Conservation (phyloP, 2,888 invertebrate species). For the Bibio marci region DNA sequence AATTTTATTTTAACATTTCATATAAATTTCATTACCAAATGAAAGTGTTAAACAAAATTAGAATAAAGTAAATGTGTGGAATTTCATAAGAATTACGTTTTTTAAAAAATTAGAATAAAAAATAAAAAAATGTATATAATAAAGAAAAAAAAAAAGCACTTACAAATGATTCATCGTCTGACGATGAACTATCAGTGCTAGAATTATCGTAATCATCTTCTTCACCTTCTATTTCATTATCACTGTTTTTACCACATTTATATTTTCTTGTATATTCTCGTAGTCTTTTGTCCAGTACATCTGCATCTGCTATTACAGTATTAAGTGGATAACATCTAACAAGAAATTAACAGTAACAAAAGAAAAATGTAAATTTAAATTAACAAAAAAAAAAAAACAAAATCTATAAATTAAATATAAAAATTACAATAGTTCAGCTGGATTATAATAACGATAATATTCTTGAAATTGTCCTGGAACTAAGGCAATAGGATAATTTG, state of each 20-base stretch:
- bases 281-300: slow-evolving; percentile 10
- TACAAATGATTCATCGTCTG: slow-evolving; percentile 8
- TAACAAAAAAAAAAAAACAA: not conserved
- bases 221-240: not conserved
- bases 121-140: too few species aligned
- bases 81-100: too few species aligned
- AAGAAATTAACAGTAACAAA: not conserved
- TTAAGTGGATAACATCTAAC: slow-evolving; percentile 77
- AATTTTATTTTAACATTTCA: too few species aligned
- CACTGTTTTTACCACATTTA: not conserved
- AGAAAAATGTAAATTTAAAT: too few species aligned
- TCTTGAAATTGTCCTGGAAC: slow-evolving; percentile 95
- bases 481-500: slow-evolving; percentile 77
- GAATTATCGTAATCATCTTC: slow-evolving; percentile 17
- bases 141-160: too few species aligned
- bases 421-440: slow-evolving; percentile 55
- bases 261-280: slow-evolving; percentile 4
- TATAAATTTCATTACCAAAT: too few species aligned
- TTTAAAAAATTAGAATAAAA: too few species aligned
- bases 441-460: slow-evolving; percentile 59
- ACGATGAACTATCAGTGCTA: slow-evolving; percentile 12
- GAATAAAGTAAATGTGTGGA: too few species aligned
- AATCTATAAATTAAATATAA: not conserved
- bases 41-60: too few species aligned
- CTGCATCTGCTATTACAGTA: slow-evolving; percentile 47